phyloP scores from a whole-genome alignment of 2,113 vertebrate species.

The Apteryx owenii region DNA sequence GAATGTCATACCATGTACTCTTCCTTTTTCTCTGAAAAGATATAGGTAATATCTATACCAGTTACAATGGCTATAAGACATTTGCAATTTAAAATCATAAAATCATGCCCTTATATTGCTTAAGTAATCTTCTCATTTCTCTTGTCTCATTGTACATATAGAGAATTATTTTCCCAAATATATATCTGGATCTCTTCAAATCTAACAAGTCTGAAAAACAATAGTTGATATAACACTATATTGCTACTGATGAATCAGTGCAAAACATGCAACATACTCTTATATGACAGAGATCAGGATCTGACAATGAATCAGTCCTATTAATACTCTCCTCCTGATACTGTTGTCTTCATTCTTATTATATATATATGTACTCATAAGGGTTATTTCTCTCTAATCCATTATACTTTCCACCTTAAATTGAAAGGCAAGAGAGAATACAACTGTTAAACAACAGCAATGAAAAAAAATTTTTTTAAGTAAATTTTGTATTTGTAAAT shows the following conservation, averaged over 20 bases:
- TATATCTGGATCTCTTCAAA: neutral
- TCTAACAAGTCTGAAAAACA: neutral
- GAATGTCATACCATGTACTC: neutral
- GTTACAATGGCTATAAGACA: neutral
- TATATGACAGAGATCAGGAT: neutral
- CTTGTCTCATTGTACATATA: neutral
- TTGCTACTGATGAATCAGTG: neutral
- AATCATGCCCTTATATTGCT: neutral
- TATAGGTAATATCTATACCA: neutral
- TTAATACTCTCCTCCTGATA: neutral
- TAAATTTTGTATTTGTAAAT: neutral
- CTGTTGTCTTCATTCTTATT: neutral
- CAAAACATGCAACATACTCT: neutral
- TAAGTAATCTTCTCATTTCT: neutral
- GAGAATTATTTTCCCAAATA: neutral
- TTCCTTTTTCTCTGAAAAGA: neutral
- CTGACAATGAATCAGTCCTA: neutral
- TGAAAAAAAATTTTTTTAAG: neutral
- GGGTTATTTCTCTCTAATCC: neutral
- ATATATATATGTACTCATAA: neutral
- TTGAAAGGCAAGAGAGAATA: neutral
- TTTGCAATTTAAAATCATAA: neutral
- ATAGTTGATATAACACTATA: neutral
- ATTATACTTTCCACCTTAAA: neutral
- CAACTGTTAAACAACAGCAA: neutral